phyloP scores from a whole-genome alignment of 2,888 invertebrate species.

The Candidula unifasciata region DNA sequence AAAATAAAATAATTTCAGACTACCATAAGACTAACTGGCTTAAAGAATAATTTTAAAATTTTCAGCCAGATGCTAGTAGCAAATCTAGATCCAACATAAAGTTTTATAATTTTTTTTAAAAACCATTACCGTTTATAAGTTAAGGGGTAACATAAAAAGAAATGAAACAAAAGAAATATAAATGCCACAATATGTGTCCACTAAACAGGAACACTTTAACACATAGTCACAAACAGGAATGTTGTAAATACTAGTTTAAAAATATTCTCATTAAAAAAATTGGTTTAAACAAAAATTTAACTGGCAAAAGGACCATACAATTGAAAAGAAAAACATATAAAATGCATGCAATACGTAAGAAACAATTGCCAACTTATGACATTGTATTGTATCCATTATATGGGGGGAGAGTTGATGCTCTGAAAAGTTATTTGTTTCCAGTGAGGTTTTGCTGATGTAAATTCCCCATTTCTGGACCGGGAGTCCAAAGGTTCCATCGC shows the following conservation, averaged over 20 bases:
- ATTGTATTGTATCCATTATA: not conserved
- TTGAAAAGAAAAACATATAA: not conserved
- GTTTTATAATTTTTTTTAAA: too few species aligned
- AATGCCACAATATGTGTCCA: constrained; percentile 6
- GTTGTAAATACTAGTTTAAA: not conserved
- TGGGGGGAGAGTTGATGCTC: not conserved
- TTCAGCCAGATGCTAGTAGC: not conserved
- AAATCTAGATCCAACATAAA: not conserved
- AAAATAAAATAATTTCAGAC: too few species aligned
- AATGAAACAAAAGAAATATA: not conserved
- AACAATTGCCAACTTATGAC: not conserved
- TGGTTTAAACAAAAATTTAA: not conserved
- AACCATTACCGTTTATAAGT: too few species aligned
- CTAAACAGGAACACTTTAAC: constrained; percentile 22
- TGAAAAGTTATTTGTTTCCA: too few species aligned
- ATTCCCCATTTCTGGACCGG: too few species aligned
- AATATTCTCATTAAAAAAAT: not conserved
- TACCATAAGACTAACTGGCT: too few species aligned
- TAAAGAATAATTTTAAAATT: not conserved
- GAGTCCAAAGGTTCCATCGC: too few species aligned
- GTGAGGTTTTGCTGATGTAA: too few species aligned
- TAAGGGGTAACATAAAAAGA: not conserved
- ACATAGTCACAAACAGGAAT: not conserved
- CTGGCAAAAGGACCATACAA: constrained; percentile 10
- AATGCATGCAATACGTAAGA: not conserved